Base-by-base conservation (phyloP, 2,888 invertebrate species). In the Liposcelis brunnea region DNA sequence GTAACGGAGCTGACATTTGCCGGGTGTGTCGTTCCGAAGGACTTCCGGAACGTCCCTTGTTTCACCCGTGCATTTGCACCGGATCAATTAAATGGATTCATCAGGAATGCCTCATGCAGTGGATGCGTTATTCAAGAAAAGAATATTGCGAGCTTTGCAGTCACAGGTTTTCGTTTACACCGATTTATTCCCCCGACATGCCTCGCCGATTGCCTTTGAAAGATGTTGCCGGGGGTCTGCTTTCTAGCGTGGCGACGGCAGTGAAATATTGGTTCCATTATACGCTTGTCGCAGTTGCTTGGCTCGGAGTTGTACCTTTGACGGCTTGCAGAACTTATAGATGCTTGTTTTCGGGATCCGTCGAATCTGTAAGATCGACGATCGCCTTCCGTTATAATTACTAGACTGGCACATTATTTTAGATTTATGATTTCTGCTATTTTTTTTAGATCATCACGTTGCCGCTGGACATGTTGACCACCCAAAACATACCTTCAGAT, bases 161-260 rank as follows among this genome's bases (percentile, higher is more conserved):
- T 50, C 89, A 98, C 66, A 46, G 53, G 49, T 98, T 97, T 65
- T 90, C 93, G 2, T 98, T 98, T 60, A 93, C 91, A 58, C 98
- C 98, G 21, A 97, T 98, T 55, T 98, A 98, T 66, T 91, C 95
- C n/a, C 91, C 95, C 21, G 97, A 98, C 62, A 98, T 98, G 98
- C 98, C 98, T n/a, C 77, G 94, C 49, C 74, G 95, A 49, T 68
- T 98, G 55, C 98, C 98, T 0, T 68, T 98, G 26, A 76, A 79
- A 52, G 97, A 97, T 63, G 84, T 98, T 7, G 74, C 91, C 1
- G 83, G 84, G 38, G 98, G 98, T 2, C 66, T 95, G 42, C 69
- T 91, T 45, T 77, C 83, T 2, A 94, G 91, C 15, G 77, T 95
- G 26, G 81, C 81, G 2, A 86, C 87, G 36, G 95, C 94, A 1